Conservation (phyloP, 2,888 invertebrate genomes). For the Callinectes sapidus region DNA sequence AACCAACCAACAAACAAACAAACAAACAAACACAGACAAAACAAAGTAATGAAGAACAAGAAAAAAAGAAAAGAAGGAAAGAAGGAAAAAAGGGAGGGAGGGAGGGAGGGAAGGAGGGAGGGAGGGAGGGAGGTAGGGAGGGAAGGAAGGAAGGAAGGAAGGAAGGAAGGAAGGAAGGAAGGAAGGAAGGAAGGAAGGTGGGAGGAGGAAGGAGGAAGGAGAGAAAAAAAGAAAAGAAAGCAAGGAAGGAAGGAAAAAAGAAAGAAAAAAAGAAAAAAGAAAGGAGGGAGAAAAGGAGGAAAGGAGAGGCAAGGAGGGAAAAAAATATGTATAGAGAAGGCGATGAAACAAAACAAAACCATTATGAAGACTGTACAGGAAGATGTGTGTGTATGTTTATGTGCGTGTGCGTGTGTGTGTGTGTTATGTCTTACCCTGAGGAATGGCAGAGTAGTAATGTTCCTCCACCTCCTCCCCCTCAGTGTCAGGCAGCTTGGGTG, state of each 20-base stretch:
- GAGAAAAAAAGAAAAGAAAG: no score
- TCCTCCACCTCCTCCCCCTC: constrained; percentile 50
- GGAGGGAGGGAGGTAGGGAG: background rate
- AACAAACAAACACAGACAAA: no score
- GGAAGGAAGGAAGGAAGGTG: background rate
- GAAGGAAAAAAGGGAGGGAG: background rate
- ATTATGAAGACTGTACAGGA: background rate
- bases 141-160: background rate
- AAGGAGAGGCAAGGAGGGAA: background rate
- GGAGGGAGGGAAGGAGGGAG: background rate
- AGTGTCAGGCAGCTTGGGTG: constrained; percentile 55
- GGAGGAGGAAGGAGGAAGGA: no score
- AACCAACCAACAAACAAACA: no score
- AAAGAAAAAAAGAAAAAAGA: no score
- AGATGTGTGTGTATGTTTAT: no score
- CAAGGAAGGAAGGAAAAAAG: no score
- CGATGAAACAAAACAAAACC: background rate
- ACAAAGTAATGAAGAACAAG: no score
- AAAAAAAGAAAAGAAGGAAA: background rate
- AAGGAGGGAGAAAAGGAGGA: background rate
- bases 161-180: no score
- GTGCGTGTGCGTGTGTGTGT: background rate
- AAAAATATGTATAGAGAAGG: background rate
- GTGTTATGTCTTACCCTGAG: constrained; percentile 44
- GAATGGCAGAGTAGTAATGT: constrained; percentile 58